A percentile compares a stretch with the other conserved stretches of the same genome.
Evolutionary conservation across 2,888 invertebrate species (phyloP).

Genomic region (Catocala nupta): DNA sequence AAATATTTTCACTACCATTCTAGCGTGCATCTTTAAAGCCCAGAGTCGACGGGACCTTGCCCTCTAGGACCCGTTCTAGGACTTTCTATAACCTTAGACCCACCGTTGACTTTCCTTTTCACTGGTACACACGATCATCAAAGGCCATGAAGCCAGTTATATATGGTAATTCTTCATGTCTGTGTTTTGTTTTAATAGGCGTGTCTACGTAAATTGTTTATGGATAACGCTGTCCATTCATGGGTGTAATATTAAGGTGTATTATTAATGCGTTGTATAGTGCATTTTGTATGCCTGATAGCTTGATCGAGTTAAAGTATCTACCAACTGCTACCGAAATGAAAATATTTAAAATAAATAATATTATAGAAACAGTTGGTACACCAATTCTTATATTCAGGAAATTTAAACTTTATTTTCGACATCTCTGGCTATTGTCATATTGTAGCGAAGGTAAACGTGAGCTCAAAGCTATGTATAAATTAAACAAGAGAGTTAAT

Average conservation of each 20-base stretch:
- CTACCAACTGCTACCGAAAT: too few relatives aligned
- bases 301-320: too few relatives aligned
- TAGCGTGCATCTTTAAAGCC: slow-evolving; percentile 10
- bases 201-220: slow-evolving; percentile 13
- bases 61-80: slow-evolving; percentile 40
- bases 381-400: too few relatives aligned
- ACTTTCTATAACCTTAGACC: slow-evolving; percentile 30
- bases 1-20: slow-evolving; percentile 6
- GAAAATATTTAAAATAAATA: too few relatives aligned
- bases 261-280: too few relatives aligned
- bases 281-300: too few relatives aligned
- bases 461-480: too few relatives aligned
- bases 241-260: not conserved
- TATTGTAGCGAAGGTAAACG: too few relatives aligned
- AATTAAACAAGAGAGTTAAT: too few relatives aligned
- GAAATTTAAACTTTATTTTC: too few relatives aligned
- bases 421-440: too few relatives aligned
- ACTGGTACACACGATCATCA: slow-evolving; percentile 21
- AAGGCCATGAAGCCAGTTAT: slow-evolving; percentile 9
- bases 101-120: slow-evolving; percentile 52
- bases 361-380: too few relatives aligned
- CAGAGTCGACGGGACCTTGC: slow-evolving; percentile 40
- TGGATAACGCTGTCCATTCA: not conserved
- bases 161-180: slow-evolving; percentile 14
- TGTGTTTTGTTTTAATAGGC: slow-evolving; percentile 13